Base-by-base conservation (phyloP, 2,888 invertebrate species). In the Zaprionus bogoriensis region DNA sequence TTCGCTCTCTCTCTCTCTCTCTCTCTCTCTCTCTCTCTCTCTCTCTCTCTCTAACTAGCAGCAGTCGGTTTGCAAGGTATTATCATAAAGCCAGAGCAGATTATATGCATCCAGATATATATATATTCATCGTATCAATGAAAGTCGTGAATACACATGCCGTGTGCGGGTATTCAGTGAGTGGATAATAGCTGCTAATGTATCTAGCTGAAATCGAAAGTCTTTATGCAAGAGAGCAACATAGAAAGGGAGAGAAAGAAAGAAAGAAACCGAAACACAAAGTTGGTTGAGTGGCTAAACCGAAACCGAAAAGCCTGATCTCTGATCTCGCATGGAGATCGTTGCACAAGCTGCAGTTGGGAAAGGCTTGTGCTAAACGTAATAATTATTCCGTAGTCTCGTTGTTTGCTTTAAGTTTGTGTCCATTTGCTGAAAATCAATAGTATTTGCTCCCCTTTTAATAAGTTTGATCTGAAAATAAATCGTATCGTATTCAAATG, bases 141-240 rank as follows among this genome's bases (percentile, higher is more conserved):
- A 41, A 32, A 42, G 62, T 51, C 12, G 1, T 28, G 28, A 30
- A 17, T 10, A 14, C 10, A 28, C 32, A 36, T 17, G 17, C 32
- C 7, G 17, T 17, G 17, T 17, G 6, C 17, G 32, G 3, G 14
- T 17, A 14, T 14, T 7, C 32, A 36, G 14, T 17, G 32, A 36
- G 22, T 27, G 64, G 57, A 45, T 67, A 69, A 55, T 53, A 19
- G 25, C n/a, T 20, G 59, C 41, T 54, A 74, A 68, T 69, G 10
- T 45, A n/a, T 12, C 19, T 28, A 67, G 38, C 30, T 60, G 54
- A 74, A 69, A 69, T 12, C 51, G 74, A 74, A 69, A 69, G 74
- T 68, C 12, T 44, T 55, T 5, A 4, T 17, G 17, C 20, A 7
- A 12, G 3, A 42, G 28, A 39, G 22, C 17, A 27, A 6, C 19